These are phyloP conservation scores for Pogonomyrmex barbatus DNA, from an alignment of 1,140 invertebrate species.

Conservation along the genomic window DNA sequence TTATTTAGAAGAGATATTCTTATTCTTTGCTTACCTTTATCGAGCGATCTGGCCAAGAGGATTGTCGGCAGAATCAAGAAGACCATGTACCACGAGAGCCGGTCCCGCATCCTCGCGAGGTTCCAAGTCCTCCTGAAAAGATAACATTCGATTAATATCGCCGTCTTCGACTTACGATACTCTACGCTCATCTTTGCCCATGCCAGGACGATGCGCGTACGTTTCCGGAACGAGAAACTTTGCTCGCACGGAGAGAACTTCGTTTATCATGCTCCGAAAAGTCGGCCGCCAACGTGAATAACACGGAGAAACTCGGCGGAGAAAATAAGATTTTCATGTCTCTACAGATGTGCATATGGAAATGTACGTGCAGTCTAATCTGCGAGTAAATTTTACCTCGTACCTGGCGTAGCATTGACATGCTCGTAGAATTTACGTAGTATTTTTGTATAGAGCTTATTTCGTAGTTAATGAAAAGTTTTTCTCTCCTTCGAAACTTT, in stretches of 20 bases:
- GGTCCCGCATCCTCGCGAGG: constrained; percentile 84
- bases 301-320: neutral
- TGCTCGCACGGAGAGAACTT: constrained; percentile 19
- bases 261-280: constrained; percentile 44
- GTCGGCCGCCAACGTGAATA: neutral
- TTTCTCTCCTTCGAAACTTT: neutral
- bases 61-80: constrained; percentile 85
- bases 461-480: neutral
- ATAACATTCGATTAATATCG: constrained; percentile 16
- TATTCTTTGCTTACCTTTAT: constrained; percentile 82
- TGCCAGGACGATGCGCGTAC: neutral
- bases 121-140: constrained; percentile 78
- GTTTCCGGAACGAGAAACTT: constrained; percentile 13
- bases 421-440: neutral
- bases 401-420: neutral
- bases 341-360: neutral
- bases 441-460: neutral
- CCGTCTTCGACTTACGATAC: constrained; percentile 45
- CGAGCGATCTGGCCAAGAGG: constrained; percentile 85
- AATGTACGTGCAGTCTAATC: constrained; percentile 29
- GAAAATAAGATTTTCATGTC: constrained; percentile 29
- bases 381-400: constrained; percentile 1
- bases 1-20: neutral
- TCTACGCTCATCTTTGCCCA: neutral
- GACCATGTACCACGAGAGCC: constrained; percentile 86